Evolutionary conservation across 1,140 invertebrate genomes (phyloP).

Genomic region (Diplogasteroides magnus): DNA sequence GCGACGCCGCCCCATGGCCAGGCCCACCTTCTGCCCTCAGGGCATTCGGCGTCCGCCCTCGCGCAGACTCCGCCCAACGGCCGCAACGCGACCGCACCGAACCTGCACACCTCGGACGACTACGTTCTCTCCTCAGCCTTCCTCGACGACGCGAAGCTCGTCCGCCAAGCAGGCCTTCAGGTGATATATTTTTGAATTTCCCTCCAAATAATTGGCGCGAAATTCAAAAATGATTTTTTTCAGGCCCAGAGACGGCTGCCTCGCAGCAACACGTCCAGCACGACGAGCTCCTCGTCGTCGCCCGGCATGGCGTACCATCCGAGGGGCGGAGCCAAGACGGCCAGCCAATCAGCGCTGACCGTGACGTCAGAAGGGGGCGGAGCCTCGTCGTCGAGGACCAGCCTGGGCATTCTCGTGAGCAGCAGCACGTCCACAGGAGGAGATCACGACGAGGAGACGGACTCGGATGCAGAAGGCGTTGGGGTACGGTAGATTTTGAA

Average conservation of each 20-base stretch:
- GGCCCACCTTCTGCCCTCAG: background rate
- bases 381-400: too few relatives aligned
- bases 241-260: background rate
- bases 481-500: background rate
- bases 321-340: too few relatives aligned
- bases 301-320: background rate
- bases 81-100: conserved; percentile 20
- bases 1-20: conserved; percentile 32
- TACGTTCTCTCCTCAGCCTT: conserved; percentile 34
- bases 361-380: too few relatives aligned
- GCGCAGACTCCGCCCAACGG: conserved; percentile 2
- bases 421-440: background rate
- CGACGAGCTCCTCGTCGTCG: background rate
- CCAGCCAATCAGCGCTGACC: too few relatives aligned
- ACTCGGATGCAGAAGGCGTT: background rate
- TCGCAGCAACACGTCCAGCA: background rate
- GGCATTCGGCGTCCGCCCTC: background rate
- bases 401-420: background rate
- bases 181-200: background rate
- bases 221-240: background rate
- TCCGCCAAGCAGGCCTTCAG: background rate
- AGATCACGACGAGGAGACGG: background rate
- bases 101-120: conserved; percentile 39
- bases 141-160: conserved; percentile 11
- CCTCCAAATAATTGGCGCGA: background rate